Evolutionary conservation across 2,888 invertebrate species (phyloP).

Genomic region (Heliconius ismenius): DNA sequence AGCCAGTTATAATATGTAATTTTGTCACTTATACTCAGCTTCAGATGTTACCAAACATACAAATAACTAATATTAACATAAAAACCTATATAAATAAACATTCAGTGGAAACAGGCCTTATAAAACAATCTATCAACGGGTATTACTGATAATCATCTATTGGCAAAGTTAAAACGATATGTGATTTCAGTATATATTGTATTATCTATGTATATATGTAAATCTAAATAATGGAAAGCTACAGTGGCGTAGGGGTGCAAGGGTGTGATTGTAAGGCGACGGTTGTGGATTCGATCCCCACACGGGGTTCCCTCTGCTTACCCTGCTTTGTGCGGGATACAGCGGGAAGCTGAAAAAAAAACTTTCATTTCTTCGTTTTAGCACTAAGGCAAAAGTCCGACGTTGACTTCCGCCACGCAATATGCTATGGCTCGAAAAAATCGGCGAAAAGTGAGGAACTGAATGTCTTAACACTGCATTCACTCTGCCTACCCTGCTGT

Average conservation of each 20-base stretch:
- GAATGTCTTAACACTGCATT: not conserved
- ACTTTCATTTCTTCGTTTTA: too few species aligned
- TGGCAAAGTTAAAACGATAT: constrained; percentile 11
- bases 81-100: not conserved
- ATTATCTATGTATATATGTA: not conserved
- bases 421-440: not conserved
- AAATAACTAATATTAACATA: too few species aligned
- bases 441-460: not conserved
- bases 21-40: too few species aligned
- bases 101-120: constrained; percentile 20
- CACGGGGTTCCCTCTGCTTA: too few species aligned
- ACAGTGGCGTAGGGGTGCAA: not conserved
- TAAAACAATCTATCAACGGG: constrained; percentile 22
- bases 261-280: not conserved
- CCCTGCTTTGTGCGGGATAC: too few species aligned
- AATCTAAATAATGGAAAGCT: not conserved
- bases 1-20: too few species aligned
- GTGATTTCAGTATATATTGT: not conserved
- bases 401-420: too few species aligned
- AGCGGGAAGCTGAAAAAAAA: too few species aligned
- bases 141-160: constrained; percentile 18
- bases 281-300: too few species aligned
- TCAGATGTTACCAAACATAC: too few species aligned
- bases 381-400: not conserved
- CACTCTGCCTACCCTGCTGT: not conserved